Evolutionary conservation across 2,888 invertebrate species (phyloP).

Genomic region (Synergus umbraculus): DNA sequence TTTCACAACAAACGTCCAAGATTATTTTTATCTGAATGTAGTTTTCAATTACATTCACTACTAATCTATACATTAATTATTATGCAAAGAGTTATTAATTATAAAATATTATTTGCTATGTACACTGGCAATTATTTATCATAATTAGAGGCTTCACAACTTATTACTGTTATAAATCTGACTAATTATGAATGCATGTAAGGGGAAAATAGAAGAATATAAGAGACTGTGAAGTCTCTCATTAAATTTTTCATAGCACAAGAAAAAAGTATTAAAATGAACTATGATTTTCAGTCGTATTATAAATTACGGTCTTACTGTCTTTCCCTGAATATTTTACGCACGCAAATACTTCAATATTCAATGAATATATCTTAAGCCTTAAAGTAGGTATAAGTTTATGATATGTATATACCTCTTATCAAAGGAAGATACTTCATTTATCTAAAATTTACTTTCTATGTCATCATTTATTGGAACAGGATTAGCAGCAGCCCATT

Average conservation of each 20-base stretch:
- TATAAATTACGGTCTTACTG: not conserved
- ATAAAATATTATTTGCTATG: not conserved
- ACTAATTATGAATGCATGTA: too few relatives aligned
- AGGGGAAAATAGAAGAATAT: too few relatives aligned
- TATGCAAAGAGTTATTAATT: not conserved
- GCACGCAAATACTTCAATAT: not conserved
- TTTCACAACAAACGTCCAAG: too few relatives aligned
- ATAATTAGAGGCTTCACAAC: not conserved
- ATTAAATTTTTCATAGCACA: not conserved
- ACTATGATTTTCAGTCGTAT: not conserved
- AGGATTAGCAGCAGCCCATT: constrained; percentile 74
- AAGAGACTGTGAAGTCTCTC: not conserved
- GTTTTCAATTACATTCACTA: too few relatives aligned
- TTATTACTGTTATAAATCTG: too few relatives aligned
- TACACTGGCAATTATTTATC: not conserved
- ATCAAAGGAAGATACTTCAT: not conserved
- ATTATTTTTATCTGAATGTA: too few relatives aligned
- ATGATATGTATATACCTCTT: not conserved
- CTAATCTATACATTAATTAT: too few relatives aligned
- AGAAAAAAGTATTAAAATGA: not conserved
- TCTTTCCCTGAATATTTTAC: not conserved
- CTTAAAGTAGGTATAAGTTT: not conserved
- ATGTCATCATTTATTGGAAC: constrained; percentile 67
- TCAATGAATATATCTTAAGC: not conserved
- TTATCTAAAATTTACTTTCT: constrained; percentile 69